Conservation (phyloP, 2,797 vertebrate genomes). For the Chloroceryle amazona region DNA sequence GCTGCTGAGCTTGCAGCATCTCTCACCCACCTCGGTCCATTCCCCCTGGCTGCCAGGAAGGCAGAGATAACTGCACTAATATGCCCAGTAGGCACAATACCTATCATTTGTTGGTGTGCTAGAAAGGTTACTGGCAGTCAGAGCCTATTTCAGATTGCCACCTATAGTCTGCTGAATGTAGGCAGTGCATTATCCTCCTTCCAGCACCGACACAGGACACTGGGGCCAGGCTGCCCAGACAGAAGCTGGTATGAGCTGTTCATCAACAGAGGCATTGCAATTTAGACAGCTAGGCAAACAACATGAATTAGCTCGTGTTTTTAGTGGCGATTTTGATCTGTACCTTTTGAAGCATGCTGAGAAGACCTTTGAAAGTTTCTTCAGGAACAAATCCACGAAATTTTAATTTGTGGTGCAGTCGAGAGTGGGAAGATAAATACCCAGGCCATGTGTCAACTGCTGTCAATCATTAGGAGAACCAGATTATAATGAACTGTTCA, state of each 20-base stretch:
- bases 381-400: not conserved
- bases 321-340: slow-evolving; percentile 1
- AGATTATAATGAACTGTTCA: not conserved
- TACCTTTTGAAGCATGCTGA: not conserved
- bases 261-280: not conserved
- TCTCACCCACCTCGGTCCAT: not conserved
- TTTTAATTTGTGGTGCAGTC: not conserved
- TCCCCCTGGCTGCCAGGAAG: not conserved
- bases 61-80: not conserved
- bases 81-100: not conserved
- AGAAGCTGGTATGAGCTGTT: not conserved
- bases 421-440: not conserved
- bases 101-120: not conserved
- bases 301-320: not conserved
- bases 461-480: not conserved
- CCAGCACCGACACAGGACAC: not conserved
- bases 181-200: not conserved
- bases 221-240: not conserved
- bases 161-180: not conserved
- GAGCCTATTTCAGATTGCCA: not conserved
- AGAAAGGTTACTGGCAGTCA: not conserved
- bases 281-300: not conserved
- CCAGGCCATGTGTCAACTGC: not conserved
- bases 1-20: not conserved
- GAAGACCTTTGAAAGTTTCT: not conserved